A percentile compares a stretch with the other conserved stretches of the same genome.
These are phyloP conservation scores for Propithecus coquereli DNA, from an alignment of 2,113 vertebrate genomes.

Conservation along the genomic window DNA sequence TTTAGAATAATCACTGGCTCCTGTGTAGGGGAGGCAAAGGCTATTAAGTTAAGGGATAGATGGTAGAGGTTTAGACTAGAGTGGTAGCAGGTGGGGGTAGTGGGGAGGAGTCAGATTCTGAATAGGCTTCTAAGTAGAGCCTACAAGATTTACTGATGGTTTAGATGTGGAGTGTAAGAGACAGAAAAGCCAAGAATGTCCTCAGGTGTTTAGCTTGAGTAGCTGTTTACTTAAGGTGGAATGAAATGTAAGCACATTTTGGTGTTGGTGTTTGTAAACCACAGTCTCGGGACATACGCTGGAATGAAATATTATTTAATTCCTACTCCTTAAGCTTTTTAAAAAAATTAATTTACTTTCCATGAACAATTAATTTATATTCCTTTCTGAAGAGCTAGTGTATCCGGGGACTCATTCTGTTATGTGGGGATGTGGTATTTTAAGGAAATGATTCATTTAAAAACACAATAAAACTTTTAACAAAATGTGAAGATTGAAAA, in stretches of 20 bases:
- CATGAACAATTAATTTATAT: not conserved
- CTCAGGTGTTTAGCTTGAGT: not conserved
- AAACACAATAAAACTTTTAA: not conserved
- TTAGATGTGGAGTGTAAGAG: not conserved
- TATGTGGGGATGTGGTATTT: not conserved
- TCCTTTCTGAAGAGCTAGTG: not conserved
- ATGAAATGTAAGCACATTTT: not conserved
- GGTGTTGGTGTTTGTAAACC: not conserved
- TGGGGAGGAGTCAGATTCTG: not conserved
- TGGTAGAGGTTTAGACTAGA: not conserved
- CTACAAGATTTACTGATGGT: not conserved
- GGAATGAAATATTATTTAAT: not conserved
- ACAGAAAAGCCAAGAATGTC: not conserved
- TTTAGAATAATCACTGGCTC: conserved; percentile 23
- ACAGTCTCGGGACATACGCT: not conserved
- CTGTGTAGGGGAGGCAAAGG: not conserved
- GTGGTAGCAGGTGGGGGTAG: not conserved
- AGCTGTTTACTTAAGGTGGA: conserved; percentile 15
- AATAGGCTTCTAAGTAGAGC: not conserved
- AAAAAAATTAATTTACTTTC: not conserved
- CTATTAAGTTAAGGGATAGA: not conserved
- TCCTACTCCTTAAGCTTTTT: not conserved
- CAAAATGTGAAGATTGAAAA: not conserved
- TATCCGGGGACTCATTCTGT: not conserved
- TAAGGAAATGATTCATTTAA: not conserved